These are phyloP conservation scores for Lepeophtheirus nordmannii DNA, from an alignment of 2,888 invertebrate genomes.

Conservation along the genomic window DNA sequence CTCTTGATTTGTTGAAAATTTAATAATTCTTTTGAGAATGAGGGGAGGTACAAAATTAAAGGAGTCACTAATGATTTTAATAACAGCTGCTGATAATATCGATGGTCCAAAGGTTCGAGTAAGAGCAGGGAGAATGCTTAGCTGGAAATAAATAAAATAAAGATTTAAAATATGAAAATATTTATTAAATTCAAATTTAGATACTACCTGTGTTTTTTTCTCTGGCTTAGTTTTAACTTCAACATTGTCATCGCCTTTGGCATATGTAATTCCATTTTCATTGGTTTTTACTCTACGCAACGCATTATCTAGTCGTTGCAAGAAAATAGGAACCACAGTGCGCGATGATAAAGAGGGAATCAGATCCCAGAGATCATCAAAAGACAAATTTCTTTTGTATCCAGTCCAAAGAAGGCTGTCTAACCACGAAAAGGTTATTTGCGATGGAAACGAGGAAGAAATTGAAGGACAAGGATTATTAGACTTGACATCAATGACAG, in stretches of 20 bases:
- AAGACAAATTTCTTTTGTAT: constrained; percentile 14
- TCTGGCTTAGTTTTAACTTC: background rate
- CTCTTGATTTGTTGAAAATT: background rate
- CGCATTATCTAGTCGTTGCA: background rate
- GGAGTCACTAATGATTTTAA: constrained; percentile 24
- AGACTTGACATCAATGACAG: background rate
- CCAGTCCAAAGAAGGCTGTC: constrained; percentile 19
- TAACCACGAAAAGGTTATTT: constrained; percentile 19
- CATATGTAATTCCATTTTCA: constrained; percentile 11
- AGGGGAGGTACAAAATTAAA: constrained; percentile 24
- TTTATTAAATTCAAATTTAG: background rate
- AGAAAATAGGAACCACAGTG: constrained; percentile 7
- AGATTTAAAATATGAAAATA: background rate
- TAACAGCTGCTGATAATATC: constrained; percentile 11
- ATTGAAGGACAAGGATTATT: background rate
- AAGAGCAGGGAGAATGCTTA: constrained; percentile 17
- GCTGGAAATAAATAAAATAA: background rate
- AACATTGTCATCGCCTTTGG: background rate
- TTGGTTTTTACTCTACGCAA: background rate
- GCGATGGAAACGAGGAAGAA: constrained; percentile 17
- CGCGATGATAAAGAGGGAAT: background rate
- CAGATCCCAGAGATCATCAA: constrained; percentile 22
- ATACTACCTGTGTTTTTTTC: background rate
- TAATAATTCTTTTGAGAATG: constrained; percentile 21
- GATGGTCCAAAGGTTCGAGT: constrained; percentile 10